phyloP scores from a whole-genome alignment of 2,888 invertebrate genomes.

The Bhutanitis thaidina region DNA sequence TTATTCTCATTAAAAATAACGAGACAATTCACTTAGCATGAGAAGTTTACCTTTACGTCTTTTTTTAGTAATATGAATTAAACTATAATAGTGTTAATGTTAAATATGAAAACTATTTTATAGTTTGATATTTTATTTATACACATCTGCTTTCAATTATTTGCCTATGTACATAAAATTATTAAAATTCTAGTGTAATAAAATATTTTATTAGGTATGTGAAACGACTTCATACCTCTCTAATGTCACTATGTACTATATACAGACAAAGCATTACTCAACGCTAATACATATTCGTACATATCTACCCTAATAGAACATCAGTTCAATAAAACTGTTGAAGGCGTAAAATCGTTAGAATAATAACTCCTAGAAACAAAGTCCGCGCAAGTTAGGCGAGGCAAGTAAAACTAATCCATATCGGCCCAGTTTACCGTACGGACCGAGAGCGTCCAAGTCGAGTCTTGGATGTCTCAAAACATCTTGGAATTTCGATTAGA shows the following conservation, averaged over 20 bases:
- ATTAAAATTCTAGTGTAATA: slow-evolving; percentile 37
- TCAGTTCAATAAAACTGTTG: neutral
- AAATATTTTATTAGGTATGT: slow-evolving; percentile 52
- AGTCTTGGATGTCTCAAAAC: no score
- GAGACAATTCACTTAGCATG: no score
- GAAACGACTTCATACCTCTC: slow-evolving; percentile 27
- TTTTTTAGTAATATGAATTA: no score
- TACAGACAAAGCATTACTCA: slow-evolving; percentile 32
- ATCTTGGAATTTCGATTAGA: no score
- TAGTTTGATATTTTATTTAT: slow-evolving; percentile 58
- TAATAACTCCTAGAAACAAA: no score
- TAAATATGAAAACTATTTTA: slow-evolving; percentile 27
- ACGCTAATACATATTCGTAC: slow-evolving; percentile 16
- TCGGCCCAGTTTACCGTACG: no score
- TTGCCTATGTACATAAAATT: slow-evolving; percentile 63
- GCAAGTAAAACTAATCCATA: no score
- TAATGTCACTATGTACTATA: slow-evolving; percentile 32
- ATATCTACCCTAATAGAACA: neutral
- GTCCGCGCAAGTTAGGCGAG: no score
- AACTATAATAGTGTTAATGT: no score
- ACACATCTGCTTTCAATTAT: slow-evolving; percentile 62
- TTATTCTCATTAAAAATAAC: no score
- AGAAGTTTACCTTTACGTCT: no score
- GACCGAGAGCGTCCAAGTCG: no score
- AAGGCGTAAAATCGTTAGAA: neutral